Percentiles rank a stretch among this genome's conserved stretches.
phyloP scores from a whole-genome alignment of 2,797 vertebrate genomes.

The Aulostomus chinensis region DNA sequence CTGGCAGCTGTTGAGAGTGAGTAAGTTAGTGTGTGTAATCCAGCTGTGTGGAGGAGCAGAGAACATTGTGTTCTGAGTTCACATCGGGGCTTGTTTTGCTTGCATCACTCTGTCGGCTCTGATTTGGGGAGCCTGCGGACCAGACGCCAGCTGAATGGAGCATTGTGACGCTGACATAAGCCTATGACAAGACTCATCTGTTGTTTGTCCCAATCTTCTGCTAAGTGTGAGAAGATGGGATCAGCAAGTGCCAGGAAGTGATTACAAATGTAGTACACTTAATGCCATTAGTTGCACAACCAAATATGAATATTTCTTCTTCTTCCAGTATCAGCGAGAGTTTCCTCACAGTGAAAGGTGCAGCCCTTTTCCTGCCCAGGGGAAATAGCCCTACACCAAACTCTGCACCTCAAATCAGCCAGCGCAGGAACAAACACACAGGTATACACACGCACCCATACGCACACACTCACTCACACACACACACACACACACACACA shows the following conservation, averaged over 20 bases:
- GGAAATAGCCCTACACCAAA: conserved; percentile 89
- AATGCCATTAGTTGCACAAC: not conserved
- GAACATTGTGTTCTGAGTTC: conserved; percentile 75
- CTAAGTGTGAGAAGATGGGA: conserved; percentile 7
- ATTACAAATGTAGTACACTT: conserved; percentile 6
- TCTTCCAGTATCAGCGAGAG: conserved; percentile 93
- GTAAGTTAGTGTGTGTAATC: conserved; percentile 56
- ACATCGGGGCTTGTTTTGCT: conserved; percentile 52
- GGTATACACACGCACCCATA: conserved; percentile 73
- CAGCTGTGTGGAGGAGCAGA: conserved; percentile 69
- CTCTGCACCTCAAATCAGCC: conserved; percentile 85
- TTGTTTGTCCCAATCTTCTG: conserved; percentile 12
- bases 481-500: too few relatives aligned
- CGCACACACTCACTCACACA: too few relatives aligned
- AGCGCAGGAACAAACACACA: conserved; percentile 93
- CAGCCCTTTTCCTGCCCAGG: conserved; percentile 93
- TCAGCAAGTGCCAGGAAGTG: conserved; percentile 5
- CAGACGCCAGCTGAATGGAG: conserved; percentile 42
- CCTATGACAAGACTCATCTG: conserved; percentile 31
- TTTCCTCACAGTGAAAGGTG: conserved; percentile 98
- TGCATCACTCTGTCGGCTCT: conserved; percentile 24
- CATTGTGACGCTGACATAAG: conserved; percentile 57
- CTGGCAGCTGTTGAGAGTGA: conserved; percentile 62
- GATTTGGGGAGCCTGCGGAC: conserved; percentile 39
- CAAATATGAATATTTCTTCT: conserved; percentile 1